Evolutionary conservation across 2,888 invertebrate genomes (phyloP).

Genomic region (Drosophila leonis): DNA sequence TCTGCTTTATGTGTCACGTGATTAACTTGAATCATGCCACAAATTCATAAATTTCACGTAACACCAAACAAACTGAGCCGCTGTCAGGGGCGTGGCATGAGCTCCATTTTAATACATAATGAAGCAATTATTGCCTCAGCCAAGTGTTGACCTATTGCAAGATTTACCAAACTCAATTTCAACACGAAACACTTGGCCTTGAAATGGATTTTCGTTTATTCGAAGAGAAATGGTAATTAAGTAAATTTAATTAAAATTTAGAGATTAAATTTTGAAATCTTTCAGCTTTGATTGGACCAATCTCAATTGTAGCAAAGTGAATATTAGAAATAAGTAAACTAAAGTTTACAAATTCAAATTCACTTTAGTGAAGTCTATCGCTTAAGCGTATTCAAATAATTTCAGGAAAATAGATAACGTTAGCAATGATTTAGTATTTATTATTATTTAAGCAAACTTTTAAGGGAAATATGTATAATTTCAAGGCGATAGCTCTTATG

Average conservation of each 20-base stretch:
- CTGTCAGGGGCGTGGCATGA: constrained; percentile 14
- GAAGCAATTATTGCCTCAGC: constrained; percentile 40
- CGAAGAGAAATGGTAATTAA: background rate
- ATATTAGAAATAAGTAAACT: no score
- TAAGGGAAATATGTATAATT: background rate
- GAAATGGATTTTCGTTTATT: background rate
- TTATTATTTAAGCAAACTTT: background rate
- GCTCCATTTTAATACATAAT: constrained; percentile 36
- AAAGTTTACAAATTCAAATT: no score
- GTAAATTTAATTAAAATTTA: background rate
- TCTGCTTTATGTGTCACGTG: constrained; percentile 61
- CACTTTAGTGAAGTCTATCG: no score
- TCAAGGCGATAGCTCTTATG: background rate
- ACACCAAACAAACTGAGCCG: constrained; percentile 1
- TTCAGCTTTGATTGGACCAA: background rate
- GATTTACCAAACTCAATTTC: constrained; percentile 23
- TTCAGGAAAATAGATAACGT: background rate
- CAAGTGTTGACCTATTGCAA: constrained; percentile 18
- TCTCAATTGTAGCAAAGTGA: no score
- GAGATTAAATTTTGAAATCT: background rate
- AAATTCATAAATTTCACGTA: constrained; percentile 74
- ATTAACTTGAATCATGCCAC: constrained; percentile 73
- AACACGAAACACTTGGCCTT: constrained; percentile 2
- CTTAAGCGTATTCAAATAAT: background rate
- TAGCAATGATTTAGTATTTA: background rate